Evolutionary conservation across 2,888 invertebrate genomes (phyloP).

Genomic region (Oeneis ivallda): DNA sequence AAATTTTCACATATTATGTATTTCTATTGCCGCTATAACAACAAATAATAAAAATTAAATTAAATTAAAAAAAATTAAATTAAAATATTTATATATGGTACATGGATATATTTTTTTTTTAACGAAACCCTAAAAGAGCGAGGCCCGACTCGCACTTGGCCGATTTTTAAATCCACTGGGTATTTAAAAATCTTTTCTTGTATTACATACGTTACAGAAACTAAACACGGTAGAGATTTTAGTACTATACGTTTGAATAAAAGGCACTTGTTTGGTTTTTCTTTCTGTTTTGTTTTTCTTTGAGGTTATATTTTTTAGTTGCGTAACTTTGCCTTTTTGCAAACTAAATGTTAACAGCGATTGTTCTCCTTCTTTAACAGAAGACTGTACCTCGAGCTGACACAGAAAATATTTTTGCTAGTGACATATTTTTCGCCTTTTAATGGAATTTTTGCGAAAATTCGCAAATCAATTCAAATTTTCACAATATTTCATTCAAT

Average conservation of each 20-base stretch:
- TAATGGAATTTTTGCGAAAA: background rate
- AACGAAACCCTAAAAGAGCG: too few relatives aligned
- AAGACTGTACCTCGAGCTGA: slow-evolving; percentile 65
- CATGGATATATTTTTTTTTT: too few relatives aligned
- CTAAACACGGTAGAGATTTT: background rate
- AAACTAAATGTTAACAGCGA: background rate
- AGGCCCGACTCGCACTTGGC: too few relatives aligned
- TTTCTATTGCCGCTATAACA: too few relatives aligned
- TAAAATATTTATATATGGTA: too few relatives aligned
- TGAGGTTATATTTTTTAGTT: slow-evolving; percentile 47
- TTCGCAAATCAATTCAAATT: background rate
- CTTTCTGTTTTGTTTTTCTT: slow-evolving; percentile 12
- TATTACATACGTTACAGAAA: background rate
- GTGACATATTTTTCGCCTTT: slow-evolving; percentile 24
- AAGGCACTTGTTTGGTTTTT: slow-evolving; percentile 1
- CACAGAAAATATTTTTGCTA: slow-evolving; percentile 79
- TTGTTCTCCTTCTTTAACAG: background rate
- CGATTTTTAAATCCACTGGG: background rate
- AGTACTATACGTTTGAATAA: background rate
- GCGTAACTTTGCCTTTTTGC: slow-evolving; percentile 57
- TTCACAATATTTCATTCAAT: background rate
- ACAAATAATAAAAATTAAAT: too few relatives aligned
- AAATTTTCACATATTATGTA: too few relatives aligned
- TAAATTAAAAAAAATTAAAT: too few relatives aligned
- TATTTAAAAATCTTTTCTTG: background rate